Conservation (phyloP, 2,888 invertebrate genomes). For the Glaucopsyche alexis region DNA sequence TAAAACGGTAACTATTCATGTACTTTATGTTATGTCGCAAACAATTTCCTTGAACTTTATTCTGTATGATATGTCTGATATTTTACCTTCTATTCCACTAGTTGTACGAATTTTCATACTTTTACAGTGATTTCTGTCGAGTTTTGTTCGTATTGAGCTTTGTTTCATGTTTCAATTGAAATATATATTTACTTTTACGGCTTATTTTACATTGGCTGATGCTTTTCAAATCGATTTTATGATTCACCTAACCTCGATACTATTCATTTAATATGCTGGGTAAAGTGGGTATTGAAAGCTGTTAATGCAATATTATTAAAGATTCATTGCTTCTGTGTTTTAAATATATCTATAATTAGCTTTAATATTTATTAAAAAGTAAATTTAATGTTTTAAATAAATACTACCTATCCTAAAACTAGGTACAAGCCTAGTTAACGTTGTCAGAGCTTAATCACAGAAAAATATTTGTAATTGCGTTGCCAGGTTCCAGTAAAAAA, state of each 20-base stretch:
- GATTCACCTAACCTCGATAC: background rate
- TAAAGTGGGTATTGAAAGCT: too few relatives aligned
- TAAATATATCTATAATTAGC: too few relatives aligned
- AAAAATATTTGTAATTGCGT: too few relatives aligned
- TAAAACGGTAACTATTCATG: constrained; percentile 44
- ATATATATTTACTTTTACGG: background rate
- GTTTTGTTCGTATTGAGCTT: background rate
- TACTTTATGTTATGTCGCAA: constrained; percentile 41
- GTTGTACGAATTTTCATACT: constrained; percentile 33
- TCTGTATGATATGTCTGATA: constrained; percentile 37
- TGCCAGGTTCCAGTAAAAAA: too few relatives aligned
- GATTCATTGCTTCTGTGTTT: too few relatives aligned
- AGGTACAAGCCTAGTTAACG: too few relatives aligned
- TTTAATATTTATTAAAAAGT: too few relatives aligned
- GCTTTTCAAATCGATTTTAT: background rate
- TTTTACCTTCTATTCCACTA: constrained; percentile 31
- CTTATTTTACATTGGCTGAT: background rate
- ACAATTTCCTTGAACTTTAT: constrained; percentile 45
- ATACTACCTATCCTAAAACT: too few relatives aligned
- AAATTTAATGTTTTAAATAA: too few relatives aligned
- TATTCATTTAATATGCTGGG: background rate
- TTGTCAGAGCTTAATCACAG: too few relatives aligned
- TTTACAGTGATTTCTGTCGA: constrained; percentile 18
- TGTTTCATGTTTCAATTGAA: too few relatives aligned
- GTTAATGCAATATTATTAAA: too few relatives aligned